These are phyloP conservation scores for Dinoponera quadriceps DNA, from an alignment of 1,140 invertebrate species.

Conservation along the genomic window DNA sequence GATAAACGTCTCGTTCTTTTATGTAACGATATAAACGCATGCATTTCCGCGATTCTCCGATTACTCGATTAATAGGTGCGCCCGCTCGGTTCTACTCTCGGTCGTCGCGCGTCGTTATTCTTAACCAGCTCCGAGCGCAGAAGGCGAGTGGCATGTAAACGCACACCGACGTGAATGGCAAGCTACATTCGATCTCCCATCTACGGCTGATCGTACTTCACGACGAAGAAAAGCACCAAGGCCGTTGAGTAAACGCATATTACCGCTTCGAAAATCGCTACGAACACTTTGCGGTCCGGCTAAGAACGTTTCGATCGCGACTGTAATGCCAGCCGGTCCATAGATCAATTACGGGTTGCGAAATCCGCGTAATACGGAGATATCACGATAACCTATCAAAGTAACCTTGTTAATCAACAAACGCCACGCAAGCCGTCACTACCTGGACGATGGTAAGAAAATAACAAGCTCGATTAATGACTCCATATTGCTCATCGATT, in stretches of 20 bases:
- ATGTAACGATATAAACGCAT: not conserved
- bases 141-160: slow-evolving; percentile 87
- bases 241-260: slow-evolving; percentile 88
- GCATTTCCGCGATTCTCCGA: not conserved
- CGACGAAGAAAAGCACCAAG: slow-evolving; percentile 89
- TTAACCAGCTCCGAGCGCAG: slow-evolving; percentile 86
- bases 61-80: slow-evolving; percentile 9
- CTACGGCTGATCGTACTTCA: slow-evolving; percentile 77
- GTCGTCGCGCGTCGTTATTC: slow-evolving; percentile 7
- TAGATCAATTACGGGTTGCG: slow-evolving; percentile 46
- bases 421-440: slow-evolving; percentile 89
- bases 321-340: slow-evolving; percentile 21
- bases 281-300: slow-evolving; percentile 89
- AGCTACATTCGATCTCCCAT: slow-evolving; percentile 76
- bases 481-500: slow-evolving; percentile 76
- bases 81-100: not conserved
- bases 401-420: slow-evolving; percentile 88
- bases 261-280: slow-evolving; percentile 88
- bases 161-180: slow-evolving; percentile 86
- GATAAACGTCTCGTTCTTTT: not conserved
- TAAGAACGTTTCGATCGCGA: slow-evolving; percentile 51
- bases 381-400: slow-evolving; percentile 27
- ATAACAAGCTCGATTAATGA: slow-evolving; percentile 86
- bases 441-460: slow-evolving; percentile 90
- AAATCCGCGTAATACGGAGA: slow-evolving; percentile 10